Percentiles rank a stretch among this genome's conserved stretches.
These are phyloP conservation scores for rabbit (Oryctolagus cuniculus) DNA, from an alignment of 2,113 vertebrate genomes.

Conservation along the genomic window DNA sequence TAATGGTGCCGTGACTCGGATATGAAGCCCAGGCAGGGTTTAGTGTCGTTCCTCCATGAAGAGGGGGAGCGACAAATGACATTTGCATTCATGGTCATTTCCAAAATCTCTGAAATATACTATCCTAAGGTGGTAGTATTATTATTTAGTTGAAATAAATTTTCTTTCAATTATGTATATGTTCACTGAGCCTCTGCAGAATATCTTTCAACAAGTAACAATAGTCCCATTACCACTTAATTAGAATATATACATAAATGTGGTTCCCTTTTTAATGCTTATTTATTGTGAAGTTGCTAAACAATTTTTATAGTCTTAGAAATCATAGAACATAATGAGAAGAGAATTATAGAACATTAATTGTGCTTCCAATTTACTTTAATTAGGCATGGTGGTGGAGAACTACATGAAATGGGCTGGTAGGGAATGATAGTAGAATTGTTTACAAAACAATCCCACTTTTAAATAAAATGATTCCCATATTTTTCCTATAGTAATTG, in stretches of 20 bases:
- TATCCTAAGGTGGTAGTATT: neutral
- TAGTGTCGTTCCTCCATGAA: too few relatives aligned
- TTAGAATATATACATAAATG: neutral
- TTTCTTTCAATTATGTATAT: neutral
- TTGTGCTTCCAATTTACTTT: conserved; percentile 12
- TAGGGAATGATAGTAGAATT: neutral
- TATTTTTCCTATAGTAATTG: neutral
- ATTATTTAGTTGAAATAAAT: neutral
- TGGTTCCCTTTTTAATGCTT: neutral
- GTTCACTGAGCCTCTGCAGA: neutral
- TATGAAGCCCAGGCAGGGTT: too few relatives aligned
- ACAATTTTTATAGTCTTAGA: conserved; percentile 43
- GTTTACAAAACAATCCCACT: neutral
- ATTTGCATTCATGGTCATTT: neutral
- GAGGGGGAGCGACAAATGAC: too few relatives aligned
- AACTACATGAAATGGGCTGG: neutral
- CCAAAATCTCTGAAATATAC: neutral
- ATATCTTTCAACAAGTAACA: conserved; percentile 13
- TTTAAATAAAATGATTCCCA: neutral
- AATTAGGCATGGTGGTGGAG: neutral
- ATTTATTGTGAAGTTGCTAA: conserved; percentile 24
- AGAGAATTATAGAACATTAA: neutral
- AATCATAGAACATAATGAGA: neutral
- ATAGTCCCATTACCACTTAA: neutral
- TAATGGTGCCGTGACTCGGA: too few relatives aligned